Percentiles rank a stretch among this genome's conserved stretches.
Evolutionary conservation across 2,888 invertebrate genomes (phyloP).

Genomic region (Scelioninae gen. 1): DNA sequence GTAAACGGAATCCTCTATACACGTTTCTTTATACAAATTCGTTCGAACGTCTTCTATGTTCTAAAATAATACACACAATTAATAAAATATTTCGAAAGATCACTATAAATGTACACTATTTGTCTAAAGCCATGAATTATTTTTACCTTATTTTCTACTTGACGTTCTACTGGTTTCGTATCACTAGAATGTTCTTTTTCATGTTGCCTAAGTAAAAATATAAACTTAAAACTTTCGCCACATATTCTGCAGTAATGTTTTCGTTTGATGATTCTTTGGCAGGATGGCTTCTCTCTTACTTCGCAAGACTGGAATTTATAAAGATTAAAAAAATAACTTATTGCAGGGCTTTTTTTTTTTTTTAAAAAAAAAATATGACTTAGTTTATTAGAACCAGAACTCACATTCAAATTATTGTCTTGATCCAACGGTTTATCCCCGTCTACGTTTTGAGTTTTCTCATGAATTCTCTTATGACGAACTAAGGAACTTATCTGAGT

Average conservation of each 20-base stretch:
- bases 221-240: slow-evolving; percentile 80
- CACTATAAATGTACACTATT: no score
- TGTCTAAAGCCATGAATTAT: no score
- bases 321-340: no score
- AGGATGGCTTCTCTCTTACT: slow-evolving; percentile 27
- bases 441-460: slow-evolving; percentile 62
- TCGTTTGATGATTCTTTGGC: slow-evolving; percentile 74
- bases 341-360: no score
- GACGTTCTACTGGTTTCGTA: slow-evolving; percentile 67
- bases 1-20: slow-evolving; percentile 52
- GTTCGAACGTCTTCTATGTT: slow-evolving; percentile 64
- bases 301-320: no score
- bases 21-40: slow-evolving; percentile 54
- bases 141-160: slow-evolving; percentile 73
- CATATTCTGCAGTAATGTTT: slow-evolving; percentile 81
- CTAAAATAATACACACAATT: slow-evolving; percentile 16
- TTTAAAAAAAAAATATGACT: no score
- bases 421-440: slow-evolving; percentile 33
- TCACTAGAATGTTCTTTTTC: slow-evolving; percentile 76
- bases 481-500: slow-evolving; percentile 80
- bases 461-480: slow-evolving; percentile 79
- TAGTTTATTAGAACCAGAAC: no score
- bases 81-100: not conserved
- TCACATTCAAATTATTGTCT: slow-evolving; percentile 42
- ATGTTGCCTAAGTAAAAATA: slow-evolving; percentile 78